Evolutionary conservation across 2,797 vertebrate genomes (phyloP), one percentile per base, ranked within the genome.

Genomic region (Acridotheres tristis): DNA sequence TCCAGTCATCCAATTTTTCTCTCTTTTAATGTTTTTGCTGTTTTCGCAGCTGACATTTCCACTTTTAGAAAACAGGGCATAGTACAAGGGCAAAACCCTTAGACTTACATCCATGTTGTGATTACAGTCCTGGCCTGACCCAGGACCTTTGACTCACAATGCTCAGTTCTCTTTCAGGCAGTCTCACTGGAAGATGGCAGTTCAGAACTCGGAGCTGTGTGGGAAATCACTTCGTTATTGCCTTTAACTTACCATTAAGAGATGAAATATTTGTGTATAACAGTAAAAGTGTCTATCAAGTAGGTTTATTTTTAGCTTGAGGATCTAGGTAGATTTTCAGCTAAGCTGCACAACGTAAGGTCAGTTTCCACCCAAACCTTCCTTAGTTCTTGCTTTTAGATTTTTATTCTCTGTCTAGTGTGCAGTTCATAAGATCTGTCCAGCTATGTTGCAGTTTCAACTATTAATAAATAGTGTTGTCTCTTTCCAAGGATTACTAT

Each of bases 401-500:
- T 36, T 86, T 84, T 51, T 78, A 6, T 63, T 75, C 26, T 18
- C 7, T 3, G 0, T 80, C 4, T 71, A n/a, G 11, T 47, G 16
- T 1, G 4, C 9, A 18, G 15, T 51, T 77, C 12, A 1, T 72
- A 25, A 47, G 34, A 89, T n/a, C 13, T 66, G 14, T 34, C 51
- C 36, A 47, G 16, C 17, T 66, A 20, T 86, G 27, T 71, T 74
- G 16, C 10, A 1, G 16, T 68, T 80, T 76, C 54, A 67, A 4
- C 9, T 69, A 9, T 78, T 91, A 76, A 78, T 69, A 53, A 81
- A 76, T 0, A 0, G 11, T 72, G 16, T 42, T 47, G 23, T 95
- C 54, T 97, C 85, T 98, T 93, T 40, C 77, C 36, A 97, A 99
- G 99, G 99, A 99, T 98, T 99, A 99, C 97, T 99, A 99, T 8